phyloP scores from a whole-genome alignment of 2,113 vertebrate species.

The Geococcyx californianus region DNA sequence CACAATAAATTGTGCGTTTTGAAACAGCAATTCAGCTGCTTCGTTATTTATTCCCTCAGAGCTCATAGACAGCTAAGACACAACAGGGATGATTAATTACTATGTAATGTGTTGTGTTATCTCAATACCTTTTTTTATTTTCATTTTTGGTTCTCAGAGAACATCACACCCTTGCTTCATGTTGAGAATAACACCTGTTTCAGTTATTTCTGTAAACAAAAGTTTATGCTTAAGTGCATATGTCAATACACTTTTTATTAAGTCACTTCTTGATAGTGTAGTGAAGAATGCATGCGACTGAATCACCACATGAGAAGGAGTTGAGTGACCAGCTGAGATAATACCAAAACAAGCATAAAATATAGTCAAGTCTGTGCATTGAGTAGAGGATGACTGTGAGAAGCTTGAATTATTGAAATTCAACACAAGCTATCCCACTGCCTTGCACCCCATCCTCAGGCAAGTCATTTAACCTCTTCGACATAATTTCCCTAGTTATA shows the following conservation, averaged over 20 bases:
- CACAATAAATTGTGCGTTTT: background rate
- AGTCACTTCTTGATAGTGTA: background rate
- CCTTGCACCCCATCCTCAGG: background rate
- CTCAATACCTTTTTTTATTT: background rate
- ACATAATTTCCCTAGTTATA: background rate
- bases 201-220: background rate
- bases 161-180: background rate
- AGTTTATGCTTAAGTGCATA: background rate
- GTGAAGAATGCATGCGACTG: background rate
- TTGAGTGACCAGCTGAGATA: background rate
- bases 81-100: background rate
- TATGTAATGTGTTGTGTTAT: background rate
- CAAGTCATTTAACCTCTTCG: constrained; percentile 7
- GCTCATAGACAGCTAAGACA: background rate
- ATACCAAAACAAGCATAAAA: background rate
- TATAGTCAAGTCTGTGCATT: background rate
- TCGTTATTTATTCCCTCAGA: background rate
- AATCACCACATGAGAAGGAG: background rate
- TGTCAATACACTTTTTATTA: background rate
- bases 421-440: background rate
- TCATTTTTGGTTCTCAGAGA: background rate
- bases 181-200: background rate
- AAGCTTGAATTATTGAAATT: background rate
- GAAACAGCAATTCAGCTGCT: background rate
- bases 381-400: background rate